Evolutionary conservation across 2,113 vertebrate species (phyloP), one percentile per base, ranked within the genome.

Genomic region (Alligator sinensis): DNA sequence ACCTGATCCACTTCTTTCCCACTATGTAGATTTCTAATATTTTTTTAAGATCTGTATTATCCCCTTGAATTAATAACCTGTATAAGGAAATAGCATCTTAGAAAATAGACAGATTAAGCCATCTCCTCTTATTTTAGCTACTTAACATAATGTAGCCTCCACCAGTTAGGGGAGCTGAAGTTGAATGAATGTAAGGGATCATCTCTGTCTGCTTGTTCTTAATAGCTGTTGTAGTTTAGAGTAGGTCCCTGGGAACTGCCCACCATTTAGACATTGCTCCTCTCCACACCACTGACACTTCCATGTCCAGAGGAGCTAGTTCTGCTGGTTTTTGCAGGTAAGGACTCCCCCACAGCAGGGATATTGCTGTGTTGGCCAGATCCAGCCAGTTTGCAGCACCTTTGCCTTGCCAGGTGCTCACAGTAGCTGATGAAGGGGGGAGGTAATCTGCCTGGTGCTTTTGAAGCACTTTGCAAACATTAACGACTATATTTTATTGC

Each of bases 111-210:
- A 4, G 6, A 81, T 64, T 89, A 61, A 28, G 81, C 74, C 85
- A 19, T 19, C 63, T 66, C 24, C n/a, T 68, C 30, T 66, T 88
- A 64, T 4, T 57, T 47, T 15, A 59, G 58, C 25, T 88, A 59
- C 92, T 91, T 63, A 91, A 84, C 91, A 82, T 19, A 64, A 70
- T 61, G 70, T n/a, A 80, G 25, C 79, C 10, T 77, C 58, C 70
- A 90, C 68, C 81, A 94, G 22, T 30, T 21, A 2, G 14, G 59
- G 16, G 34, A 87, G 91, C 92, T 63, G 68, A 90, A 88, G 14
- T 28, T 79, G 30, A n/a, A 88, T 21, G 28, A 18, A 77, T 5
- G 47, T 47, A 47, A 47, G 47, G 47, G 47, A 47, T 47, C 47
- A 47, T 47, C 47, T 47, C 47, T 47, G n/a, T 15, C 30, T 19